Conservation (phyloP, 2,797 vertebrate genomes). For the Scolopax rusticola region DNA sequence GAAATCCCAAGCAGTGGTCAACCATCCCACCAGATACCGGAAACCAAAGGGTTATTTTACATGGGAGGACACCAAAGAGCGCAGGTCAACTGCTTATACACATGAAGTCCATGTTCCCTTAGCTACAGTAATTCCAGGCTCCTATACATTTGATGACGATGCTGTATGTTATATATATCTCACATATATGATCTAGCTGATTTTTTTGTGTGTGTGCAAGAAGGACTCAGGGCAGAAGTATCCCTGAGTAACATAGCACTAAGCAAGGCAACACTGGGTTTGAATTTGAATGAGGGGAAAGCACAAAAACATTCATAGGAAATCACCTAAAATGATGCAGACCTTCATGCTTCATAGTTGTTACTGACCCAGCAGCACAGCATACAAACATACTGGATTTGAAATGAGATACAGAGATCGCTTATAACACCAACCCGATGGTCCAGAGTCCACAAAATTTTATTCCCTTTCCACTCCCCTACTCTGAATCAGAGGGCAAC, state of each 20-base stretch:
- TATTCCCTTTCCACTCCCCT: not conserved
- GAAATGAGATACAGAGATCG: not conserved
- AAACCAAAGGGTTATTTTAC: not conserved
- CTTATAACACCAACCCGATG: not conserved
- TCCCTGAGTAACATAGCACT: not conserved
- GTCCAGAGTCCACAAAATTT: not conserved
- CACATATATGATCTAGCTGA: not conserved
- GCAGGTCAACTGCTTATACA: not conserved
- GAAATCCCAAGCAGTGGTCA: not conserved
- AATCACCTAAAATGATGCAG: not conserved
- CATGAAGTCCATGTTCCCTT: not conserved
- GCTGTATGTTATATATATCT: not conserved
- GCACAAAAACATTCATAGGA: not conserved
- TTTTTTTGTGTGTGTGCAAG: fast-evolving
- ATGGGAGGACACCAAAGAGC: not conserved
- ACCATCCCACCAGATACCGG: not conserved
- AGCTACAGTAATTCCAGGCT: not conserved
- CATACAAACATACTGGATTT: not conserved
- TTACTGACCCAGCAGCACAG: not conserved
- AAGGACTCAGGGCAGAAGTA: not conserved
- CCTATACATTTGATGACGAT: not conserved
- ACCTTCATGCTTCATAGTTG: not conserved
- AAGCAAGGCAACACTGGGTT: not conserved
- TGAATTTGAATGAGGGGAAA: not conserved
- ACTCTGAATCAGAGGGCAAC: not conserved